A percentile compares a stretch with the other conserved stretches of the same genome.
Conservation (phyloP, 2,888 invertebrate species). For the Limnephilus lunatus region DNA sequence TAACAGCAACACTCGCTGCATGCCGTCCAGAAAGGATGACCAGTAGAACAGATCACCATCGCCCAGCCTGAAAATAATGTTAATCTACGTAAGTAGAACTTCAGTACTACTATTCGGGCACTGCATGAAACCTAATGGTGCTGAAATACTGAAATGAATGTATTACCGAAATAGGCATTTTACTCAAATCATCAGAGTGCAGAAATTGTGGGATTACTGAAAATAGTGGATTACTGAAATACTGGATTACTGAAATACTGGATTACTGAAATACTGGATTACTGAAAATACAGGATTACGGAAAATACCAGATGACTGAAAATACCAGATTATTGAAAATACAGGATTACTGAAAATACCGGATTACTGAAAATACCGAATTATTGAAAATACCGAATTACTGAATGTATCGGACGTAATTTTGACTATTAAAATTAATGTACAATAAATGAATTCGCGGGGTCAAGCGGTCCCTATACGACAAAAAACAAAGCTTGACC, state of each 20-base stretch:
- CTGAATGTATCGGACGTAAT: too few relatives aligned
- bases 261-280: too few relatives aligned
- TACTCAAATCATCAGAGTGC: not conserved
- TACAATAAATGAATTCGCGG: too few relatives aligned
- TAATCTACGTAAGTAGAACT: not conserved
- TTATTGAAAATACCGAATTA: not conserved
- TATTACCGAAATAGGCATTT: not conserved
- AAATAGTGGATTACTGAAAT: too few relatives aligned
- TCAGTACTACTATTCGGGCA: not conserved
- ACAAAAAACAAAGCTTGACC: too few relatives aligned
- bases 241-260: too few relatives aligned
- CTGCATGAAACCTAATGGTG: not conserved
- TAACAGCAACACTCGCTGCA: conserved; percentile 91
- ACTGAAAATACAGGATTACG: too few relatives aligned
- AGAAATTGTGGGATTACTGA: too few relatives aligned
- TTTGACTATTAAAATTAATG: too few relatives aligned
- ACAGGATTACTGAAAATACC: not conserved
- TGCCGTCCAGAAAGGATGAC: conserved; percentile 93
- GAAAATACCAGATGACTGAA: not conserved
- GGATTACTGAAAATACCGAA: not conserved
- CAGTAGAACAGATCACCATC: conserved; percentile 77
- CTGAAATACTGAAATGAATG: not conserved
- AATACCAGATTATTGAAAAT: not conserved
- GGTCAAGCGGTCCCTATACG: too few relatives aligned
- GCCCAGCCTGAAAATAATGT: conserved; percentile 48